phyloP scores from a whole-genome alignment of 1,140 invertebrate species.

The Oreohelix idahoensis region DNA sequence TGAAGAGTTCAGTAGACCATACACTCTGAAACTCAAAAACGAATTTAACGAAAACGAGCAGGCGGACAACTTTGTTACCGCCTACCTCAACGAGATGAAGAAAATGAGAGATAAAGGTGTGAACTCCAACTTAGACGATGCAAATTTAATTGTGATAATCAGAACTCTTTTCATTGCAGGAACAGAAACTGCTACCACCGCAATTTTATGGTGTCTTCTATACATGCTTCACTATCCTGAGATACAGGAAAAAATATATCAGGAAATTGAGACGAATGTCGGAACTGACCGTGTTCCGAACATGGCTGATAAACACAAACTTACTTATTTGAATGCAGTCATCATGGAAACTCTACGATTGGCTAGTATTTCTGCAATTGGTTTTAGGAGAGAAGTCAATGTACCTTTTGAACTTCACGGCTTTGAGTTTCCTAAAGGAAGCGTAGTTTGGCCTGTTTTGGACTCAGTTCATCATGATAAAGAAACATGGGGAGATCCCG shows the following conservation, averaged over 20 bases:
- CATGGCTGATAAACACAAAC: constrained; percentile 38
- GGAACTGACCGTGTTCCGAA: constrained; percentile 79
- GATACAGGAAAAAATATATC: constrained; percentile 84
- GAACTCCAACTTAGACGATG: constrained; percentile 31
- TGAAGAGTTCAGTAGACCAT: background rate
- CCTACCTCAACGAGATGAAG: background rate
- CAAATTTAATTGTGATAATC: constrained; percentile 32
- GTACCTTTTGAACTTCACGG: constrained; percentile 54
- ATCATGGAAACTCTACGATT: constrained; percentile 48
- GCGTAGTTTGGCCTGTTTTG: constrained; percentile 61
- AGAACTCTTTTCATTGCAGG: constrained; percentile 50
- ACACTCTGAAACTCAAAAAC: background rate
- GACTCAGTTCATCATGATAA: constrained; percentile 62
- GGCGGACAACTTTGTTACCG: background rate
- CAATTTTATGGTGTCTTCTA: constrained; percentile 81
- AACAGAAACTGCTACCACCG: constrained; percentile 48
- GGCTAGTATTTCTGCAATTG: background rate
- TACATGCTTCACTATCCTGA: constrained; percentile 83
- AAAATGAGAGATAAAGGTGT: constrained; percentile 26
- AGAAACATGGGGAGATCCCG: constrained; percentile 79
- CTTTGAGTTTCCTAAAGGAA: constrained; percentile 60
- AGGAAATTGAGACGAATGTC: constrained; percentile 88
- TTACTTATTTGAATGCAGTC: constrained; percentile 51
- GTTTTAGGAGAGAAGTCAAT: background rate
- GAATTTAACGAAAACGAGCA: background rate